phyloP scores from a whole-genome alignment of 2,113 vertebrate genomes.

The Bombycilla garrulus region DNA sequence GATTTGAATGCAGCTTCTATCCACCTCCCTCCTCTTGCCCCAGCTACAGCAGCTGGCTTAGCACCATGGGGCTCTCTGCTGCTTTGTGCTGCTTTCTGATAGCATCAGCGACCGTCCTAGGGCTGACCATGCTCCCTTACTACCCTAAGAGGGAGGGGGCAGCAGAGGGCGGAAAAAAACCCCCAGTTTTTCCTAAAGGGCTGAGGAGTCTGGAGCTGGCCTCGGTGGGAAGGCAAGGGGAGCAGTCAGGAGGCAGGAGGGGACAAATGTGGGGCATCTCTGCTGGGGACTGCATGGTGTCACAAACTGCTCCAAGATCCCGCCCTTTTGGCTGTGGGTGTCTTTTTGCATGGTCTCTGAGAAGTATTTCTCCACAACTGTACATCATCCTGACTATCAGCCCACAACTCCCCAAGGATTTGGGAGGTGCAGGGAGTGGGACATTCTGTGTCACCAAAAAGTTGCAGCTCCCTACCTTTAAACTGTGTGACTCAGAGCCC shows the following conservation, averaged over 20 bases:
- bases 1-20: background rate
- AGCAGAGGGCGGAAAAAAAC: background rate
- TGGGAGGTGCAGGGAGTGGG: background rate
- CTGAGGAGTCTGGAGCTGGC: background rate
- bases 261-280: rapidly evolving
- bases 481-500: background rate
- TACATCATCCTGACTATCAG: background rate
- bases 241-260: background rate
- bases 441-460: background rate
- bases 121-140: rapidly evolving
- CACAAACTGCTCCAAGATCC: background rate
- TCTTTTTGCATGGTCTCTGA: background rate
- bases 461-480: background rate
- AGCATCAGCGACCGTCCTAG: background rate
- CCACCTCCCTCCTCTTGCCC: background rate
- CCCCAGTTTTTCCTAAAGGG: background rate
- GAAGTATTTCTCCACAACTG: rapidly evolving
- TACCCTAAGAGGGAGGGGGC: background rate
- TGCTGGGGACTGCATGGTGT: background rate
- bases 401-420: background rate
- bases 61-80: rapidly evolving
- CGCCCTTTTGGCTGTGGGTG: background rate
- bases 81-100: background rate
- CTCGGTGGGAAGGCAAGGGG: background rate
- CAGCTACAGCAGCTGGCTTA: background rate